Percentiles rank a stretch among this genome's conserved stretches.
Conservation (phyloP, 2,797 vertebrate genomes). For the Cirrhinus molitorella region DNA sequence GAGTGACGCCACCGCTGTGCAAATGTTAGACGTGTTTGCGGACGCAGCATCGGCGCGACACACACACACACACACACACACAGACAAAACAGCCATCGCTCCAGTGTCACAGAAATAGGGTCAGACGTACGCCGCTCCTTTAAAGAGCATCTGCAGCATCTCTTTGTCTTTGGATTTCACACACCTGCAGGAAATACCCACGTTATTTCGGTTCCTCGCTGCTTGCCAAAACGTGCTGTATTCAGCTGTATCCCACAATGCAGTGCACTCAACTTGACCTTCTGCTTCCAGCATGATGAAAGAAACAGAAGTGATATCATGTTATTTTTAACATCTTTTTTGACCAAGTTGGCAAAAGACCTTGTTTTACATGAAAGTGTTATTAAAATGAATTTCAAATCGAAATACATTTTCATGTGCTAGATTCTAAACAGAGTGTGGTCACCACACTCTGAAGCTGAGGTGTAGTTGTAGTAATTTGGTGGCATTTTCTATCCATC, state of each 20-base stretch:
- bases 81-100: conserved; percentile 4
- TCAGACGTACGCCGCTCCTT: background rate
- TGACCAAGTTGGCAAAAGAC: background rate
- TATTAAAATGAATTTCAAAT: background rate
- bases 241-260: conserved; percentile 11
- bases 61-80: conserved; percentile 35
- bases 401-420: background rate
- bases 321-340: background rate
- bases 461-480: too few relatives aligned
- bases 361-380: background rate
- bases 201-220: background rate
- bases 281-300: background rate
- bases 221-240: background rate
- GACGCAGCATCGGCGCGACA: conserved; percentile 61
- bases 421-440: background rate
- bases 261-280: background rate
- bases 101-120: conserved; percentile 18
- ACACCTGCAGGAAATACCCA: conserved; percentile 6
- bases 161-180: conserved; percentile 14
- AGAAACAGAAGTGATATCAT: background rate
- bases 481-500: too few relatives aligned
- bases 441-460: too few relatives aligned
- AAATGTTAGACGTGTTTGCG: conserved; percentile 83
- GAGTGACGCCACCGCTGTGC: conserved; percentile 77
- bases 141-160: conserved; percentile 8